These are phyloP conservation scores for Caenorhabditis japonica DNA, from an alignment of 2,888 invertebrate species.

Conservation along the genomic window DNA sequence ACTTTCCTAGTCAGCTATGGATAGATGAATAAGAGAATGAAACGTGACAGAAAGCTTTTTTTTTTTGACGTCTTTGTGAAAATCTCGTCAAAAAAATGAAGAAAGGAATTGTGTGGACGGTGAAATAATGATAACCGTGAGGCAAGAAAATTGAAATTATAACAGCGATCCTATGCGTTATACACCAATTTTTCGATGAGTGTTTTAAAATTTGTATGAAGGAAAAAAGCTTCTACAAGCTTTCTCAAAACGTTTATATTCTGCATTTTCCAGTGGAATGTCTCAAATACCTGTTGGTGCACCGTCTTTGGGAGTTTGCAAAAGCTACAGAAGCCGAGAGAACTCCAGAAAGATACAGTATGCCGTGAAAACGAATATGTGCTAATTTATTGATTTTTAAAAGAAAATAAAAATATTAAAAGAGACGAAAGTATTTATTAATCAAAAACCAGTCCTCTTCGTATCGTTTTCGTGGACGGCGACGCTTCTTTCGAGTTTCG, in stretches of 20 bases:
- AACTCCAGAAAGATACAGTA: constrained; percentile 13
- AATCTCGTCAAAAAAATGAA: no score
- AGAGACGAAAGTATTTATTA: no score
- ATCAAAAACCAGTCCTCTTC: constrained; percentile 1
- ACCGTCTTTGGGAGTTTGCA: constrained; percentile 39
- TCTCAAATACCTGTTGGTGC: constrained; percentile 31
- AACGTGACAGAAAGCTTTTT: no score
- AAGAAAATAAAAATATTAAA: constrained; percentile 6
- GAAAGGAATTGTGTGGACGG: no score
- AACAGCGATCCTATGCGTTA: no score
- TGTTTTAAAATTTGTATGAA: not conserved
- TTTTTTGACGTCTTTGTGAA: no score
- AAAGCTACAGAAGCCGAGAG: constrained; percentile 27
- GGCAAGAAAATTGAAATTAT: no score
- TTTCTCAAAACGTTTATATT: not conserved
- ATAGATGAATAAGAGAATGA: no score
- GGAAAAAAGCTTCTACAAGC: not conserved
- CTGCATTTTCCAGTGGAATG: constrained; percentile 31
- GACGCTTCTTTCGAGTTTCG: not conserved
- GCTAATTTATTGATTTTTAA: not conserved
- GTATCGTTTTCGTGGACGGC: not conserved
- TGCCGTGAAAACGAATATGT: not conserved
- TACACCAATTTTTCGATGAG: no score
- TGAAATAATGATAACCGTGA: no score
- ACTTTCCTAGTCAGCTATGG: no score